Evolutionary conservation across 2,888 invertebrate genomes (phyloP).

Genomic region (Caenorhabditis parvicauda): DNA sequence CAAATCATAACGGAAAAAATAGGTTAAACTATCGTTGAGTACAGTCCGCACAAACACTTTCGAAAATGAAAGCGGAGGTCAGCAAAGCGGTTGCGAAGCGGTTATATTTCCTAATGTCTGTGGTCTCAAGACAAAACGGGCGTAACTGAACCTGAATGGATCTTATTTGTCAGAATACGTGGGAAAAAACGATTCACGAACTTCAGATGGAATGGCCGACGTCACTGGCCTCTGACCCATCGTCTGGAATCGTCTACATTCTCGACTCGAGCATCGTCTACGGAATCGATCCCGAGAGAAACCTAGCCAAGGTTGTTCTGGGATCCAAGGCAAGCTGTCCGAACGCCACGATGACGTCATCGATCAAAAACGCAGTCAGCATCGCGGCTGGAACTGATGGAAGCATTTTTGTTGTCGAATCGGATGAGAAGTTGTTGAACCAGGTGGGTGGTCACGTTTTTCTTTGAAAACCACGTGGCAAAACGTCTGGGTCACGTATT

Average conservation of each 20-base stretch:
- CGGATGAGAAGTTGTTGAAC: slow-evolving; percentile 86
- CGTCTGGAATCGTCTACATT: slow-evolving; percentile 90
- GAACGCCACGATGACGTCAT: slow-evolving; percentile 8
- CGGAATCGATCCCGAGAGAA: slow-evolving; percentile 32
- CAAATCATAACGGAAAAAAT: too few species aligned
- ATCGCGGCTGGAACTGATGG: slow-evolving; percentile 88
- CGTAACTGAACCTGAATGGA: too few species aligned
- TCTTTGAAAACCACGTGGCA: too few species aligned
- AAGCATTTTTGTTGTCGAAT: slow-evolving; percentile 87
- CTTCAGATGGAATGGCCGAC: slow-evolving; percentile 86
- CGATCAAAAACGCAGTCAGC: slow-evolving; percentile 79
- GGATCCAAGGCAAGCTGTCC: slow-evolving; percentile 19
- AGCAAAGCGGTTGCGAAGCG: too few species aligned
- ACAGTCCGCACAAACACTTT: too few species aligned
- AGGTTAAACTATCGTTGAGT: too few species aligned
- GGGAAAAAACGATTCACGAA: too few species aligned
- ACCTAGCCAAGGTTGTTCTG: slow-evolving; percentile 21
- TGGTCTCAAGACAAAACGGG: too few species aligned
- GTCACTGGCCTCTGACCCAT: slow-evolving; percentile 86
- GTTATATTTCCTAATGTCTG: too few species aligned
- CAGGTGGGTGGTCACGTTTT: slow-evolving; percentile 68
- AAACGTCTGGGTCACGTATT: background rate
- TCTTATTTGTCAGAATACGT: too few species aligned
- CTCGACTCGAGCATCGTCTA: slow-evolving; percentile 75
- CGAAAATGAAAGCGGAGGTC: too few species aligned